Evolutionary conservation across 2,888 invertebrate genomes (phyloP).

Genomic region (Oscheius sp.): DNA sequence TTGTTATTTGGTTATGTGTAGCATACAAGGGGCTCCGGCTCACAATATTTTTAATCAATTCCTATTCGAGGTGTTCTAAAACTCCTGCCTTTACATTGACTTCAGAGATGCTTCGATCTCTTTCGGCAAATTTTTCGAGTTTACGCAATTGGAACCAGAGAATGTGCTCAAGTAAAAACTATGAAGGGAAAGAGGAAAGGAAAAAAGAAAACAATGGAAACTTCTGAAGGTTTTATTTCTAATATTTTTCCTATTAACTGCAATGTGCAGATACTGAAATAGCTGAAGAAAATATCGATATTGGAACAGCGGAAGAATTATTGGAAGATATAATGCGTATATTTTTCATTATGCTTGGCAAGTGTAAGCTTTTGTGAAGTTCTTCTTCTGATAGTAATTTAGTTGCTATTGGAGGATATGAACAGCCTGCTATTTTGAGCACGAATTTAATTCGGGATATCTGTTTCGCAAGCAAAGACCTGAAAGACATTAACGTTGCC

Average conservation of each 20-base stretch:
- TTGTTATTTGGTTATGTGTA: slow-evolving; percentile 28
- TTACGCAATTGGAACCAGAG: slow-evolving; percentile 9
- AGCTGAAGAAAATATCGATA: slow-evolving; percentile 4
- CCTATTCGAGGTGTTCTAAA: slow-evolving; percentile 25
- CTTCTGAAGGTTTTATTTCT: slow-evolving; percentile 1
- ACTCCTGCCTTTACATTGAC: too few species aligned
- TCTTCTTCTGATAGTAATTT: not conserved
- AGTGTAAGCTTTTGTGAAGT: not conserved
- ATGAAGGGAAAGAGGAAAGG: slow-evolving; percentile 20
- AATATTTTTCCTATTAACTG: not conserved
- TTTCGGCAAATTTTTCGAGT: slow-evolving; percentile 25
- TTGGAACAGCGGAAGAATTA: not conserved
- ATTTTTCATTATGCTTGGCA: slow-evolving; percentile 16
- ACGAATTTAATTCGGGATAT: slow-evolving; percentile 23
- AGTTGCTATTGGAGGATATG: slow-evolving; percentile 28
- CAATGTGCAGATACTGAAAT: not conserved
- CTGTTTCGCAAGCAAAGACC: not conserved
- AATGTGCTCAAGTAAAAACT: slow-evolving; percentile 2
- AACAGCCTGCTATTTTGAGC: slow-evolving; percentile 6
- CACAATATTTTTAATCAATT: slow-evolving; percentile 35
- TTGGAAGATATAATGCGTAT: slow-evolving; percentile 9
- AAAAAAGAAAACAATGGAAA: slow-evolving; percentile 22
- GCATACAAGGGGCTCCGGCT: slow-evolving; percentile 35
- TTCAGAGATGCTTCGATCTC: slow-evolving; percentile 30
- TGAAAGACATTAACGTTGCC: not conserved